phyloP scores from a whole-genome alignment of 1,140 invertebrate species.

The Battus philenor region DNA sequence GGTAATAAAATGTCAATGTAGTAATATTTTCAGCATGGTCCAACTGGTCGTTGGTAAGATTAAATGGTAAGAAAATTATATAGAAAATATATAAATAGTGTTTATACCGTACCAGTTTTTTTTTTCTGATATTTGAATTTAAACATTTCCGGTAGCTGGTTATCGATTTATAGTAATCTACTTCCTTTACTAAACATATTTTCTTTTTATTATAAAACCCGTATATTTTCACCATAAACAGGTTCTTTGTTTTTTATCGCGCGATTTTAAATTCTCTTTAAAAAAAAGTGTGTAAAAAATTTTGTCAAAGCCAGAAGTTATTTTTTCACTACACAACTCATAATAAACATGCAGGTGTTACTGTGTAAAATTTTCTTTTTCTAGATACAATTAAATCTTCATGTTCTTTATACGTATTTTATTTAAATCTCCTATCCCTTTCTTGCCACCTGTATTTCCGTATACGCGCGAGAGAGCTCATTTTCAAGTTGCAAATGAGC shows the following conservation, averaged over 20 bases:
- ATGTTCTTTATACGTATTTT: constrained; percentile 13
- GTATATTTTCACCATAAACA: too few relatives aligned
- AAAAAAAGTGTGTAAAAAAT: too few relatives aligned
- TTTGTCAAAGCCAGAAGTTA: too few relatives aligned
- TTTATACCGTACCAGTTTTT: not conserved
- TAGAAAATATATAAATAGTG: too few relatives aligned
- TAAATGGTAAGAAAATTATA: constrained; percentile 6
- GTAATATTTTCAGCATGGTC: constrained; percentile 31
- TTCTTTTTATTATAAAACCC: too few relatives aligned
- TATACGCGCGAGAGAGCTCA: constrained; percentile 8
- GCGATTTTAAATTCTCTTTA: too few relatives aligned
- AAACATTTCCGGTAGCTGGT: too few relatives aligned
- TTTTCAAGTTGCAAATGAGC: constrained; percentile 23
- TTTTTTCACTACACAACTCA: too few relatives aligned
- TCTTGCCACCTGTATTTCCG: not conserved
- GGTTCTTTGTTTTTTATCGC: too few relatives aligned
- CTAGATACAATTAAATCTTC: constrained; percentile 14
- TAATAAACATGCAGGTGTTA: constrained; percentile 8
- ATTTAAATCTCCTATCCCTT: constrained; percentile 1
- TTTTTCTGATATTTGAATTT: too few relatives aligned
- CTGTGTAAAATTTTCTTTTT: constrained; percentile 1
- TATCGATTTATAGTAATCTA: too few relatives aligned
- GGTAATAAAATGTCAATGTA: constrained; percentile 57
- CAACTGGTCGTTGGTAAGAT: constrained; percentile 5
- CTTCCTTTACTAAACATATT: too few relatives aligned